Evolutionary conservation across 2,888 invertebrate genomes (phyloP).

Genomic region (Aethes cnicana): DNA sequence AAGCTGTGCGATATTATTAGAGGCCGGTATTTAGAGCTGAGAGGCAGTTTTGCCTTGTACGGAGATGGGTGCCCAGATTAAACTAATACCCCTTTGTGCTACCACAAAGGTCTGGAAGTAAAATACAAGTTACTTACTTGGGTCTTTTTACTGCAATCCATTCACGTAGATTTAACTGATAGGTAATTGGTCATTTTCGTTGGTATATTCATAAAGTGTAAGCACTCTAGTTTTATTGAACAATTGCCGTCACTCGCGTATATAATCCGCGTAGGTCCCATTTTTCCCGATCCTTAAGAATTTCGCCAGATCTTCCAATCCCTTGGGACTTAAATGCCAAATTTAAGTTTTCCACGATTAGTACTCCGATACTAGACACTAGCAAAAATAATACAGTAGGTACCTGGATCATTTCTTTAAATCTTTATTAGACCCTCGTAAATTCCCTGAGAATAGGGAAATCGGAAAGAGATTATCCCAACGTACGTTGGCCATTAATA

Average conservation of each 20-base stretch:
- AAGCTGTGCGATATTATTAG: conserved; percentile 4
- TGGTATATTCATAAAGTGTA: too few relatives aligned
- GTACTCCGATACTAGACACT: too few relatives aligned
- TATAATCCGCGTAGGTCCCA: too few relatives aligned
- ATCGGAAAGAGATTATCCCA: conserved; percentile 23
- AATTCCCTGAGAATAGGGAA: conserved; percentile 9
- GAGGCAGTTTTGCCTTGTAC: conserved; percentile 6
- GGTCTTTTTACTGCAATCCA: conserved; percentile 34
- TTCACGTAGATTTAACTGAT: conserved; percentile 16
- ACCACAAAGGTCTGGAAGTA: conserved; percentile 37
- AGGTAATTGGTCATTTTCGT: too few relatives aligned
- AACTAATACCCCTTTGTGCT: conserved; percentile 45
- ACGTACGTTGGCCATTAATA: conserved; percentile 16
- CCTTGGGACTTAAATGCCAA: too few relatives aligned
- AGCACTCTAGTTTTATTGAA: too few relatives aligned
- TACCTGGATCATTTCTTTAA: too few relatives aligned
- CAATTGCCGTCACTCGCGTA: too few relatives aligned
- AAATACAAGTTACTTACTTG: conserved; percentile 32
- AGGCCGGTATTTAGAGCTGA: conserved; percentile 3
- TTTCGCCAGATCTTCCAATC: too few relatives aligned
- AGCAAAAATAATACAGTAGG: too few relatives aligned
- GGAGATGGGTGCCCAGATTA: conserved; percentile 33
- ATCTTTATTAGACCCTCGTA: conserved; percentile 2
- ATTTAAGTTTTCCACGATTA: too few relatives aligned
- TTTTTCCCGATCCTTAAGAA: too few relatives aligned